Evolutionary conservation across 92 coral and sea anemone species (phyloP), one percentile per base, ranked within the genome.

Genomic region (Parazoanthus swiftii): DNA sequence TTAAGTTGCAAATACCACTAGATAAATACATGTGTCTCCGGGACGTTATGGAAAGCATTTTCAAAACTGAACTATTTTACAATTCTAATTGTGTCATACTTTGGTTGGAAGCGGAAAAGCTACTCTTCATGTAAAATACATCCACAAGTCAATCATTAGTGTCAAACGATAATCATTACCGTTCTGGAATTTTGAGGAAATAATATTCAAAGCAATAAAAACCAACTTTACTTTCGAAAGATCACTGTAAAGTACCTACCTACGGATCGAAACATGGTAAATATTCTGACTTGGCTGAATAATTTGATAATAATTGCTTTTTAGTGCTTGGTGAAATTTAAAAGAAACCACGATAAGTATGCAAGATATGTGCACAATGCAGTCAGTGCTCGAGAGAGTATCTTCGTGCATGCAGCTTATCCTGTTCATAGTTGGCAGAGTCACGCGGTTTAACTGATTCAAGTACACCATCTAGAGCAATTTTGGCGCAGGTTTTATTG

Each of bases 271-370:
- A 18, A 20, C 6, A 63, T 3, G 70, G 68, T 11, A 51, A 2
- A 63, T 25, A 6, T 16, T 63, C 8, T 63, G 20, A 63, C 26
- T 58, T 20, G 59, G 18, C 59, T 54, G 59, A 13, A 63, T 3
- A 20, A 63, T 63, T 63, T 21, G 8, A 4, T 25, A 63, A 13
- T 54, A 54, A 54, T 15, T 13, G 59, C 2, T 20, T 20, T 20
- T 63, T 1, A 63, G 26, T 29, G 26, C 26, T 63, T 63, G 26
- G 26, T 18, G 26, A 18, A 23, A 63, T 63, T 63, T 18, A 1
- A 75, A 75, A 21, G 78, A 39, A 75, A 75, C 79, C 79, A 20
- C 79, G 79, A 37, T 23, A 75, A 75, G 51, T 44, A 39, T 44
- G 79, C n/a, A 21, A 76, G 79, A 18, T 76, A 76, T 39, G 54